Evolutionary conservation across 2,797 vertebrate species (phyloP).

Genomic region (Borostomias antarcticus): DNA sequence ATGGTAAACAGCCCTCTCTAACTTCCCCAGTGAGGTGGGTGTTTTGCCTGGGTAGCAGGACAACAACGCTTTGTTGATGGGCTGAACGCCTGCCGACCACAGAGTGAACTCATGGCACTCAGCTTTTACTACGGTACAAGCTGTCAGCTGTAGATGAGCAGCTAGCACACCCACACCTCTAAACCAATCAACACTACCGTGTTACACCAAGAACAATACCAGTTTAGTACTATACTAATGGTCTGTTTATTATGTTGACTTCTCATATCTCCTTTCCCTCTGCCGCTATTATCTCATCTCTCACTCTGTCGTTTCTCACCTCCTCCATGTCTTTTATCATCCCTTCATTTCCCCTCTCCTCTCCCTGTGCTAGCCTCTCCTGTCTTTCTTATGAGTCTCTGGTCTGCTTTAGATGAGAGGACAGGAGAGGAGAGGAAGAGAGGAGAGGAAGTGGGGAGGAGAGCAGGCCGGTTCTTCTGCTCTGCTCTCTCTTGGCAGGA

Average conservation of each 20-base stretch:
- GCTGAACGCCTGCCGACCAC: background rate
- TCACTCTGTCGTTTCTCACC: background rate
- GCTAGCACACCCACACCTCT: background rate
- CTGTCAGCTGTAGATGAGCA: too few species aligned
- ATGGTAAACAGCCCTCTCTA: background rate
- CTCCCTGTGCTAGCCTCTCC: too few species aligned
- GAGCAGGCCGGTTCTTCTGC: background rate
- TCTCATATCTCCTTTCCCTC: background rate
- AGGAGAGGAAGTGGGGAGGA: too few species aligned
- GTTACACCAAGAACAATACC: background rate
- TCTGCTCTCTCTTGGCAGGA: conserved; percentile 4
- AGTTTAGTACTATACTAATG: background rate
- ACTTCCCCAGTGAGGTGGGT: background rate
- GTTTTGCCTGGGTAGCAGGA: background rate
- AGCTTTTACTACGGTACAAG: too few species aligned
- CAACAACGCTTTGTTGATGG: conserved; percentile 2
- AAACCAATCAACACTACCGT: background rate
- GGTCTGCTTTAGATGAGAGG: background rate
- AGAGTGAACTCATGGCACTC: conserved; percentile 1
- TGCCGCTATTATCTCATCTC: background rate
- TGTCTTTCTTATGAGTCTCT: background rate
- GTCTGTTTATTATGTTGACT: background rate
- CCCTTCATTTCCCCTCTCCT: background rate
- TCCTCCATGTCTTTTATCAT: background rate
- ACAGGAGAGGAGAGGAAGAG: background rate